phyloP scores from a whole-genome alignment of 2,113 vertebrate genomes.

The Syrmaticus mikado region DNA sequence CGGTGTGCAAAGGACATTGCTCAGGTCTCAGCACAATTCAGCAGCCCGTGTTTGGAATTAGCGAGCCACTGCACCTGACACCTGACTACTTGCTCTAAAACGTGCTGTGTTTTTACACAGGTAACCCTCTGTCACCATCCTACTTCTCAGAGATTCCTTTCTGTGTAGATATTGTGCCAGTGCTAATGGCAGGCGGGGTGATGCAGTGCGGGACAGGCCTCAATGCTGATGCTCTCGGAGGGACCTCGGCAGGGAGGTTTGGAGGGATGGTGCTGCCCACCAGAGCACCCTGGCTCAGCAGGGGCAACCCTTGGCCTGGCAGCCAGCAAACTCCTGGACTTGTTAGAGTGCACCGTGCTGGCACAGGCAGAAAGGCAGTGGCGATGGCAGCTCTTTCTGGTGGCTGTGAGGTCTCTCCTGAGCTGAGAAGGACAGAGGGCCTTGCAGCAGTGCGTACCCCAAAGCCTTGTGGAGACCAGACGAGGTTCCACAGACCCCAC shows the following conservation, averaged over 20 bases:
- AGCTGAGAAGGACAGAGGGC: background rate
- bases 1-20: background rate
- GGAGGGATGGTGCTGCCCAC: rapidly evolving
- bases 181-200: background rate
- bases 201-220: background rate
- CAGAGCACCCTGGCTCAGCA: rapidly evolving
- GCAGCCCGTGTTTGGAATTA: background rate
- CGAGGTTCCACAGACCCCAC: background rate
- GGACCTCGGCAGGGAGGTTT: background rate
- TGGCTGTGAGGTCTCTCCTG: background rate
- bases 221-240: background rate
- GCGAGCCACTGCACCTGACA: background rate
- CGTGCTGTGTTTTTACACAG: rapidly evolving
- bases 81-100: background rate
- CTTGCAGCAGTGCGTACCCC: background rate
- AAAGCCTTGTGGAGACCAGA: background rate
- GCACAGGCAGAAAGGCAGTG: background rate
- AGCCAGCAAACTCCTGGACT: background rate
- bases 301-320: background rate
- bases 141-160: background rate
- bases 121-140: background rate
- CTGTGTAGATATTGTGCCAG: background rate
- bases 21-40: background rate
- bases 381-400: background rate
- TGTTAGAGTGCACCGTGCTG: rapidly evolving